These are phyloP conservation scores for Phrynocephalus forsythii DNA, from an alignment of 2,797 vertebrate species.

Conservation along the genomic window DNA sequence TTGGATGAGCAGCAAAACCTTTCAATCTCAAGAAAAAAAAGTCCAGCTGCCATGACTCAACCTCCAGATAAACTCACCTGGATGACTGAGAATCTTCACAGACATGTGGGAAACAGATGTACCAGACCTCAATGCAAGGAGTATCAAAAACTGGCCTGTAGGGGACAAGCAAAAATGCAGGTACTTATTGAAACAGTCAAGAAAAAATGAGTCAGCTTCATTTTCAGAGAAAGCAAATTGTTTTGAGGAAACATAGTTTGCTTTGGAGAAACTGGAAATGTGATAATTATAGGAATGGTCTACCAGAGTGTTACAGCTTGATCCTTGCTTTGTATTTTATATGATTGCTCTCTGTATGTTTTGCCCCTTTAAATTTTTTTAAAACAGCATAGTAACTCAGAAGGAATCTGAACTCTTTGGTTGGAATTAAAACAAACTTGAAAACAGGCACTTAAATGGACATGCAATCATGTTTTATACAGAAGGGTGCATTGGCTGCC, in stretches of 20 bases:
- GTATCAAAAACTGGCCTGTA: no score
- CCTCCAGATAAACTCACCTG: no score
- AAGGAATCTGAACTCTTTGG: slow-evolving; percentile 18
- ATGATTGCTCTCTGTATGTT: slow-evolving; percentile 19
- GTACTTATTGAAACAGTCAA: slow-evolving; percentile 32
- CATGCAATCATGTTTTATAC: slow-evolving; percentile 4
- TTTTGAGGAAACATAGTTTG: slow-evolving; percentile 3
- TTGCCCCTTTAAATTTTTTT: slow-evolving; percentile 17
- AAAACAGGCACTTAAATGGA: slow-evolving; percentile 19
- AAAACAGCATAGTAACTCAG: slow-evolving; percentile 45
- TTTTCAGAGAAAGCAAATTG: slow-evolving; percentile 41
- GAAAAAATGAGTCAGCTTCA: slow-evolving; percentile 47
- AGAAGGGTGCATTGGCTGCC: slow-evolving; percentile 18
- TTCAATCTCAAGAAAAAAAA: no score
- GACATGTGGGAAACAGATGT: no score
- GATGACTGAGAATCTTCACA: no score
- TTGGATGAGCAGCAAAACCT: no score
- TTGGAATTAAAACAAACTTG: slow-evolving; percentile 35
- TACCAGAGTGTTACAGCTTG: slow-evolving; percentile 32
- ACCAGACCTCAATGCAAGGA: no score
- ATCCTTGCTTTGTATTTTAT: slow-evolving; percentile 39
- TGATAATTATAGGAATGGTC: slow-evolving; percentile 34
- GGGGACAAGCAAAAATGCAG: no score
- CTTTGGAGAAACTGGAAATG: slow-evolving; percentile 45
- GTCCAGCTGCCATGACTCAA: no score